Evolutionary conservation across 2,113 vertebrate species (phyloP), one percentile per base, ranked within the genome.

Genomic region (Arenaria interpres): DNA sequence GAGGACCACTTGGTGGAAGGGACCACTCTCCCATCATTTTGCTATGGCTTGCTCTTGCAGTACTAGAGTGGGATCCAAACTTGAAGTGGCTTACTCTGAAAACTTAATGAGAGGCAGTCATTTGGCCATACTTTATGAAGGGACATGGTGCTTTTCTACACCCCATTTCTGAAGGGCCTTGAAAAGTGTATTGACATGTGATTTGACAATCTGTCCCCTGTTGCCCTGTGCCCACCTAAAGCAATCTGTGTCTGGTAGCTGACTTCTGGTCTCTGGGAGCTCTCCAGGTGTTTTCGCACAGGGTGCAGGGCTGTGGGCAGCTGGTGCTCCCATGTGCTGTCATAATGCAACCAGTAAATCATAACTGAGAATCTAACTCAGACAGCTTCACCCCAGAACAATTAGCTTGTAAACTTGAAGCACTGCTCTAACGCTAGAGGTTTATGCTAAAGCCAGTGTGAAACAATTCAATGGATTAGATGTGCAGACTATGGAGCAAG

Each of bases 301-400:
- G 41, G 20, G 24, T 6, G 19, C 22, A 23, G 64, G 11, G 0
- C 32, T 1, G 0, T 46, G 9, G 59, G 27, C 57, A 6, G 1
- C 19, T 4, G 43, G 9, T 50, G 48, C 37, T 89, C 57, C 75
- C 51, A 0, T 4, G 46, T 21, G 27, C 48, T 7, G 6, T 9
- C 59, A 11, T 24, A 56, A 43, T 3, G 12, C 45, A 6, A 32
- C n/a, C 24, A 59, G 60, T 39, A 89, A 85, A 88, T 48, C 20
- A 14, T 27, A 24, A 32, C 0, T 22, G n/a, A 41, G 56, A 20
- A 66, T 13, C 35, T 6, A 33, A 30, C 46, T 64, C 74, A 18
- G 43, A 15, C 71, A 92, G 88, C 90, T 88, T 66, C 60, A 50
- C 43, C 33, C 28, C n/a, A 57, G 43, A 63, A 73, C 59, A 94